Conservation (phyloP, 2,113 vertebrate species). For the Ascaphus truei region DNA sequence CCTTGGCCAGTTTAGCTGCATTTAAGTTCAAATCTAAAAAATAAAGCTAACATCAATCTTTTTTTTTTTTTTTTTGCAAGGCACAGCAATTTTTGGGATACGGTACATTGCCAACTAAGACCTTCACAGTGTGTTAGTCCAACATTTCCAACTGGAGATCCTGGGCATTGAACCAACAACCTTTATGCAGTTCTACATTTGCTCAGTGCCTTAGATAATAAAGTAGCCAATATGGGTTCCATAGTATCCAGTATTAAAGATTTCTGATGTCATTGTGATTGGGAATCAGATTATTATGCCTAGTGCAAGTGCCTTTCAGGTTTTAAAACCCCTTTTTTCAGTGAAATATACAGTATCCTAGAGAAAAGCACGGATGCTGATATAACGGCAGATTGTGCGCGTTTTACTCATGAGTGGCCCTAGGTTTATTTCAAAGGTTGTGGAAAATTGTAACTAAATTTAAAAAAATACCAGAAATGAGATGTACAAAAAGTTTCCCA, state of each 20-base stretch:
- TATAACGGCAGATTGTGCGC: background rate
- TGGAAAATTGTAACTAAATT: background rate
- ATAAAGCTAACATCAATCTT: too few species aligned
- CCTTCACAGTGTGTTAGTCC: conserved; percentile 26
- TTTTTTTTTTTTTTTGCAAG: too few species aligned
- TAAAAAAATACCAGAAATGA: background rate
- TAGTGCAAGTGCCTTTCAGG: too few species aligned
- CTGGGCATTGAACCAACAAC: conserved; percentile 19
- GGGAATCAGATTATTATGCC: background rate
- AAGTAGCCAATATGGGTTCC: conserved; percentile 1
- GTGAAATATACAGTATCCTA: background rate
- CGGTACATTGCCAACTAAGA: conserved; percentile 25
- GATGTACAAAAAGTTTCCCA: background rate
- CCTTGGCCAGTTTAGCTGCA: too few species aligned
- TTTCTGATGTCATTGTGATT: background rate
- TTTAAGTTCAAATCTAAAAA: too few species aligned
- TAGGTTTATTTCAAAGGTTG: background rate
- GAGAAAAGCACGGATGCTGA: background rate
- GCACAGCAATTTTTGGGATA: conserved; percentile 6
- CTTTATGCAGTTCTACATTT: conserved; percentile 17
- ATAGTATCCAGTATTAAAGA: background rate
- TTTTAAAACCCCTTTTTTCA: background rate
- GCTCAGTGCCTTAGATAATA: conserved; percentile 9
- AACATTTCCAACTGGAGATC: conserved; percentile 5
- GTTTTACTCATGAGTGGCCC: background rate